Evolutionary conservation across 2,113 vertebrate species (phyloP), one percentile per base, ranked within the genome.

Genomic region (Poecile atricapillus): DNA sequence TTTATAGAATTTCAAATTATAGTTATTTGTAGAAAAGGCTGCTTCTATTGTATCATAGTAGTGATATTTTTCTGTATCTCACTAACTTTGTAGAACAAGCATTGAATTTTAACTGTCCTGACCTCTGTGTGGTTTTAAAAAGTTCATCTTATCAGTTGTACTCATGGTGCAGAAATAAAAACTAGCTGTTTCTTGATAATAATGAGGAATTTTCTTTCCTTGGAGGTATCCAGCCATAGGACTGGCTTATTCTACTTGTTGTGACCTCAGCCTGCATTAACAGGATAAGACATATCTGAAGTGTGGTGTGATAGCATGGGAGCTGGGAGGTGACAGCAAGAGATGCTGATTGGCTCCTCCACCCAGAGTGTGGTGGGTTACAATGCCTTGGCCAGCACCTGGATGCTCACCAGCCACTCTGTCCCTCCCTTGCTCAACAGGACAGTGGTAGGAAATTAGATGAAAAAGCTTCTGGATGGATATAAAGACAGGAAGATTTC

Each of bases 341-440:
- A 67, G 22, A 7, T 22, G 11, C 63, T 37, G 44, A 76, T 28
- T 27, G 18, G 12, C 39, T 91, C 43, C 47, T 65, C 20, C 25
- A 15, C 22, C 50, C 6, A 0, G 0, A 31, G 15, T 13, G 5
- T 23, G 46, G 17, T 28, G 21, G 31, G 23, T 50, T 62, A 9
- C 20, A 52, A 7, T 25, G 31, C 39, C 44, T 75, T 55, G 76
- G 39, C 22, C 62, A 58, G 41, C 20, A 31, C 46, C 33, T 1
- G 15, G 37, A 12, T 11, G 14, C 22, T 10, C 63, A 37, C 31
- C 59, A 71, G 58, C 35, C 4, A 5, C 58, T 67, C 10, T 3
- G 25, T 69, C 21, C 2, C 18, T 77, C 8, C 6, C 5, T 14
- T 46, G 37, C 50, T 87, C 50, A 23, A 15, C 31, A 84, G 77